Conservation (phyloP, 1,140 invertebrate species). For the Anadara kagoshimensis region DNA sequence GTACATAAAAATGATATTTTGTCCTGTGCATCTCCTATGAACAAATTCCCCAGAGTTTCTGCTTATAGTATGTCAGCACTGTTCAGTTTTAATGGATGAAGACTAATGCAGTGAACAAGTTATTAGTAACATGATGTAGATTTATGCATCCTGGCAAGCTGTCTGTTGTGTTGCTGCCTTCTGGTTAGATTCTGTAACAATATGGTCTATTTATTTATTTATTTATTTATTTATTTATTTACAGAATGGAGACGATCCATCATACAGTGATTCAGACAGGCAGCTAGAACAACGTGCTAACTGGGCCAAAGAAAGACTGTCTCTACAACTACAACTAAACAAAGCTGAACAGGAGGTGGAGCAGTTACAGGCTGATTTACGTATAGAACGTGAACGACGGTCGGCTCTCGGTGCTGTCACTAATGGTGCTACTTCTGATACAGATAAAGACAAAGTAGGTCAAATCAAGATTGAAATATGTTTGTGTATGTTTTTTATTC, state of each 20-base stretch:
- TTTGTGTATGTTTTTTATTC: background rate
- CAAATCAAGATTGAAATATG: background rate
- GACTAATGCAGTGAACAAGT: too few species aligned
- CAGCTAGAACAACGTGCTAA: slow-evolving; percentile 59
- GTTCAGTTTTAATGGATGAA: too few species aligned
- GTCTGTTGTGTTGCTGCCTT: too few species aligned
- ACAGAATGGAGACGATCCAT: slow-evolving; percentile 16
- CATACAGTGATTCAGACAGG: slow-evolving; percentile 20
- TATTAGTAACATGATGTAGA: too few species aligned
- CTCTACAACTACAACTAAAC: slow-evolving; percentile 64
- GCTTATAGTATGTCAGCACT: too few species aligned
- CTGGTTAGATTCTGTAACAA: too few species aligned
- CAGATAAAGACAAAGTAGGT: slow-evolving; percentile 58
- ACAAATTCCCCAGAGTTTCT: too few species aligned
- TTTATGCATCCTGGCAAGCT: too few species aligned
- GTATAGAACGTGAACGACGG: slow-evolving; percentile 47
- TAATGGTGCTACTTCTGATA: slow-evolving; percentile 40
- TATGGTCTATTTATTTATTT: too few species aligned
- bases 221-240: background rate
- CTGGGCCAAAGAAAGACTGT: slow-evolving; percentile 70
- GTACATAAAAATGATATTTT: too few species aligned
- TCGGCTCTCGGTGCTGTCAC: slow-evolving; percentile 36
- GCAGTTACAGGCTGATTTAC: slow-evolving; percentile 56
- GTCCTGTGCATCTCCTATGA: too few species aligned
- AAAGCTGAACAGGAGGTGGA: slow-evolving; percentile 64